These are phyloP conservation scores for Plagodis dolabraria DNA, from an alignment of 2,888 invertebrate genomes.

Conservation along the genomic window DNA sequence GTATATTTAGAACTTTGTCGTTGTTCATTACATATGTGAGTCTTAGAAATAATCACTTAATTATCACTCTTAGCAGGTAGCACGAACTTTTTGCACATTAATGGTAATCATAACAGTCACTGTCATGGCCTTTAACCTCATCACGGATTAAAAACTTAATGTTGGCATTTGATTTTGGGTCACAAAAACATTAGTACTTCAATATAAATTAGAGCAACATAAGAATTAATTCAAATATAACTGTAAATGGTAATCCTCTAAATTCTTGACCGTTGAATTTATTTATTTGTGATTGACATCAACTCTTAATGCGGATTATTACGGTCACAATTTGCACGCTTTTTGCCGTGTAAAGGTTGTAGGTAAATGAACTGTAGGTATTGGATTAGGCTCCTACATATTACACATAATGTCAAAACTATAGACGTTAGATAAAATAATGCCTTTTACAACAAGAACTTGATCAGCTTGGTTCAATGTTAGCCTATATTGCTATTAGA, in stretches of 20 bases:
- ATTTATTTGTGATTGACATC: slow-evolving; percentile 31
- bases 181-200: slow-evolving; percentile 14
- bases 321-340: slow-evolving; percentile 26
- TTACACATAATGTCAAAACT: no score
- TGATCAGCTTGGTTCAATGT: no score
- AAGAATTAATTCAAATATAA: slow-evolving; percentile 25
- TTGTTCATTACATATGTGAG: no score
- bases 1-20: no score
- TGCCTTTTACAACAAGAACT: no score
- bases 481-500: no score
- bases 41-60: no score
- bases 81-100: slow-evolving; percentile 10
- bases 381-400: no score
- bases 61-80: not conserved
- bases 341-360: slow-evolving; percentile 20
- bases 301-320: slow-evolving; percentile 31
- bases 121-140: slow-evolving; percentile 22
- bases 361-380: slow-evolving; percentile 4
- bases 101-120: slow-evolving; percentile 5
- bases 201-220: slow-evolving; percentile 19
- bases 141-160: slow-evolving; percentile 13
- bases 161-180: slow-evolving; percentile 16
- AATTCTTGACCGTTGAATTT: slow-evolving; percentile 18
- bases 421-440: no score
- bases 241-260: slow-evolving; percentile 22